Percentiles rank a stretch among this genome's conserved stretches.
phyloP scores from a whole-genome alignment of 2,113 vertebrate genomes.

The Colossoma macropomum region DNA sequence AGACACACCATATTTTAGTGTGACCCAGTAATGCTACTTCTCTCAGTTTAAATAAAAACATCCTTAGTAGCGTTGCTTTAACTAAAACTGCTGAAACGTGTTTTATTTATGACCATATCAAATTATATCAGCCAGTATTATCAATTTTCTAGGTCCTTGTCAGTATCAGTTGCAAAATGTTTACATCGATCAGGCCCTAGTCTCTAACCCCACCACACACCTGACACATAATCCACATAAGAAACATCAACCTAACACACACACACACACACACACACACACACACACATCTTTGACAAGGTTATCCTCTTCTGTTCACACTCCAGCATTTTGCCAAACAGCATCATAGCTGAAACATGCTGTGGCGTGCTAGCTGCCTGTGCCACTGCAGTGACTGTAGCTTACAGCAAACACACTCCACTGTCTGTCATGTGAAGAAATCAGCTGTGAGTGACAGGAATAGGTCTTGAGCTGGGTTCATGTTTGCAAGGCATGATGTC shows the following conservation, averaged over 20 bases:
- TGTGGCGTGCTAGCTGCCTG: neutral
- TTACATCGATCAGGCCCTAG: neutral
- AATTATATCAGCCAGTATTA: neutral
- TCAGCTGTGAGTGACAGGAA: slow-evolving; percentile 9
- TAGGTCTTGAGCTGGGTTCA: slow-evolving; percentile 4
- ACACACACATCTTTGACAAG: neutral
- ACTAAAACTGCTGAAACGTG: too few relatives aligned
- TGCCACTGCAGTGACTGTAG: neutral
- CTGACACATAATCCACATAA: neutral
- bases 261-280: slow-evolving; percentile 2
- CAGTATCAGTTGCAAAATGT: neutral
- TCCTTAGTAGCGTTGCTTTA: too few relatives aligned
- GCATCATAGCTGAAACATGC: neutral
- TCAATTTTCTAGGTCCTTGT: neutral
- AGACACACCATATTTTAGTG: too few relatives aligned
- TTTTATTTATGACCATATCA: too few relatives aligned
- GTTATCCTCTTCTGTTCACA: neutral
- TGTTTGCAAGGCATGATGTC: neutral
- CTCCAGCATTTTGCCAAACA: neutral
- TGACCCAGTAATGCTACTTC: too few relatives aligned
- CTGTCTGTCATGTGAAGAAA: neutral
- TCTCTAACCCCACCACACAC: slow-evolving; percentile 28
- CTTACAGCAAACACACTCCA: neutral
- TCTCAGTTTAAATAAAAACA: too few relatives aligned
- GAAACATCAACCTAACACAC: neutral